These are phyloP conservation scores for Heliconius eleuchia DNA, from an alignment of 1,140 invertebrate species.

Conservation along the genomic window DNA sequence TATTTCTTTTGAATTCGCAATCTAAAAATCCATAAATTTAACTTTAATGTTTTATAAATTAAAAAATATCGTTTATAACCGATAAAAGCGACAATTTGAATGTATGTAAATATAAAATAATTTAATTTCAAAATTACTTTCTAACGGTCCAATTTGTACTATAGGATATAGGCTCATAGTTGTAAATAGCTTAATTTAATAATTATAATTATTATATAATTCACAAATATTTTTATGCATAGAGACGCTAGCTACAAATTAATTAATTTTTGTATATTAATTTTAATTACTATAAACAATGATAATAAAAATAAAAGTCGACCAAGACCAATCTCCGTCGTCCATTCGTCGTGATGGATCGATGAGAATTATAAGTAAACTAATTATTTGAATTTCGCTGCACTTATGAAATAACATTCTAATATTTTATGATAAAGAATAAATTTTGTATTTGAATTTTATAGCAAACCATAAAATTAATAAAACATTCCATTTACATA, in stretches of 20 bases:
- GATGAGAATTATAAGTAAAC: neutral
- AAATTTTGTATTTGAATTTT: neutral
- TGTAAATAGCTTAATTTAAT: neutral
- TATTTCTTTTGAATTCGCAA: neutral
- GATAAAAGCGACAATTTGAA: no score
- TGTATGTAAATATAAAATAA: conserved; percentile 11
- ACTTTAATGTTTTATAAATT: neutral
- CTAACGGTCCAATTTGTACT: conserved; percentile 24
- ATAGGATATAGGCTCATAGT: neutral
- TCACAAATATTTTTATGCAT: neutral
- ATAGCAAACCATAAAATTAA: neutral
- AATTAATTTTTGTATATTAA: neutral
- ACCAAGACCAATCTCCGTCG: neutral
- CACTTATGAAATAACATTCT: neutral
- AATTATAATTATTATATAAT: neutral
- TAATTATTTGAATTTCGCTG: neutral
- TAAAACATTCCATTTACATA: neutral
- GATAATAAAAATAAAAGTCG: no score
- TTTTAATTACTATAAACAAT: neutral
- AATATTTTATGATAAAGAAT: neutral
- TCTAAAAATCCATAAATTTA: neutral
- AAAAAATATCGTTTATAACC: no score
- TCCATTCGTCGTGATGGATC: neutral
- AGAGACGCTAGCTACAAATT: neutral
- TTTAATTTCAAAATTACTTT: conserved; percentile 13